Conservation (phyloP, 2,888 invertebrate genomes). For the Lasioglossum oenotherae region DNA sequence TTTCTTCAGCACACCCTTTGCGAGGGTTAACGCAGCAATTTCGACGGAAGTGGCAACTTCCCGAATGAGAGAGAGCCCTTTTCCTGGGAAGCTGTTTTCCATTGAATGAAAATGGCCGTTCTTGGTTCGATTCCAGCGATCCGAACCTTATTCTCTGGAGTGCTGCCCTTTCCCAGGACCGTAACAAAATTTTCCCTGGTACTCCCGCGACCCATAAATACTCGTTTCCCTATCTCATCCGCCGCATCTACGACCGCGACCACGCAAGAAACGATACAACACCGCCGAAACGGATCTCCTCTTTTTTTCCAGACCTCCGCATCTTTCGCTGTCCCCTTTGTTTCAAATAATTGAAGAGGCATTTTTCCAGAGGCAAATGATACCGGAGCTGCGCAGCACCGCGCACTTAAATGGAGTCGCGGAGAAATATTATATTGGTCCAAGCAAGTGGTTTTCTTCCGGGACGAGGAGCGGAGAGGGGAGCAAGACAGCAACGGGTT, state of each 20-base stretch:
- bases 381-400: neutral
- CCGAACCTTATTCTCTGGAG: neutral
- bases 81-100: neutral
- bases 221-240: neutral
- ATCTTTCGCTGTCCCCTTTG: neutral
- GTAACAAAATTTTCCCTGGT: neutral
- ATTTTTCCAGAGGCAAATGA: neutral
- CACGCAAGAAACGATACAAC: neutral
- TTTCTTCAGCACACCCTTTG: no score
- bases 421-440: constrained; percentile 2
- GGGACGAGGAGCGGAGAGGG: neutral
- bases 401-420: constrained; percentile 1
- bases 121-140: constrained; percentile 1
- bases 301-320: neutral
- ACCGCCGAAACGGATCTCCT: neutral
- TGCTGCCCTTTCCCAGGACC: neutral
- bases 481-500: neutral
- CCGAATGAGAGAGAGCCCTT: neutral
- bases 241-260: neutral
- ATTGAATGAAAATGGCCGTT: neutral
- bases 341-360: neutral
- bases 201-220: neutral
- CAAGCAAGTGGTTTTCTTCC: neutral
- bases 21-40: neutral
- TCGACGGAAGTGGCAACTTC: neutral